phyloP scores from a whole-genome alignment of 2,888 invertebrate species.

The Neoaliturus tenellus region DNA sequence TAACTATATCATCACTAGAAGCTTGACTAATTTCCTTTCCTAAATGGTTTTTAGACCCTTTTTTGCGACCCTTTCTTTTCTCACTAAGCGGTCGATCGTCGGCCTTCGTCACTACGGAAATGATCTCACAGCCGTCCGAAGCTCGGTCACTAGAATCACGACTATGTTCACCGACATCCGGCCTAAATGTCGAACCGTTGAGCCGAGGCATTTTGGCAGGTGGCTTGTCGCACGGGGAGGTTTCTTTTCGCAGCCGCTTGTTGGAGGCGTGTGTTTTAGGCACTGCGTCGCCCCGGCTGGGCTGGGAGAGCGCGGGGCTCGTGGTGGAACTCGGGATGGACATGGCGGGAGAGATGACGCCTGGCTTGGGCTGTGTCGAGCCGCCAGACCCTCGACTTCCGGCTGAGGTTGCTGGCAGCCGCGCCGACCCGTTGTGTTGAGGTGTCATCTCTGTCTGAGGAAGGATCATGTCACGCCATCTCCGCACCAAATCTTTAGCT shows the following conservation, averaged over 20 bases:
- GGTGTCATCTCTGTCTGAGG: constrained; percentile 72
- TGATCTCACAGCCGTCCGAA: constrained; percentile 66
- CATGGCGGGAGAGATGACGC: constrained; percentile 70
- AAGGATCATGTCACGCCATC: constrained; percentile 93
- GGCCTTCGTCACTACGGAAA: constrained; percentile 64
- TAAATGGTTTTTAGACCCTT: constrained; percentile 75
- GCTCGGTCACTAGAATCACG: constrained; percentile 67
- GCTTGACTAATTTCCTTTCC: constrained; percentile 66
- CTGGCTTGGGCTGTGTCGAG: constrained; percentile 26
- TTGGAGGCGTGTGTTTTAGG: constrained; percentile 75
- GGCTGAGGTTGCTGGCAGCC: constrained; percentile 4
- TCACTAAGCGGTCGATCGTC: constrained; percentile 62
- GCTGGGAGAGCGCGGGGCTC: constrained; percentile 61
- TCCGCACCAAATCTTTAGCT: constrained; percentile 93
- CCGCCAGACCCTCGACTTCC: constrained; percentile 4
- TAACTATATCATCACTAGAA: constrained; percentile 74
- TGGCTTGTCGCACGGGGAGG: constrained; percentile 67
- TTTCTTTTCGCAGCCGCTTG: constrained; percentile 75
- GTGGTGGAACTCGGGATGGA: constrained; percentile 71
- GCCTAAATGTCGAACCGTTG: constrained; percentile 70
- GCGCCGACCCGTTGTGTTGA: constrained; percentile 60
- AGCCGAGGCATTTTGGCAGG: constrained; percentile 72
- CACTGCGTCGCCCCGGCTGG: constrained; percentile 68
- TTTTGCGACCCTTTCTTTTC: constrained; percentile 77
- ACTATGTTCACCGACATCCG: constrained; percentile 67